Base-by-base conservation (phyloP, 2,888 invertebrate genomes). In the Caradrina kadenii region DNA sequence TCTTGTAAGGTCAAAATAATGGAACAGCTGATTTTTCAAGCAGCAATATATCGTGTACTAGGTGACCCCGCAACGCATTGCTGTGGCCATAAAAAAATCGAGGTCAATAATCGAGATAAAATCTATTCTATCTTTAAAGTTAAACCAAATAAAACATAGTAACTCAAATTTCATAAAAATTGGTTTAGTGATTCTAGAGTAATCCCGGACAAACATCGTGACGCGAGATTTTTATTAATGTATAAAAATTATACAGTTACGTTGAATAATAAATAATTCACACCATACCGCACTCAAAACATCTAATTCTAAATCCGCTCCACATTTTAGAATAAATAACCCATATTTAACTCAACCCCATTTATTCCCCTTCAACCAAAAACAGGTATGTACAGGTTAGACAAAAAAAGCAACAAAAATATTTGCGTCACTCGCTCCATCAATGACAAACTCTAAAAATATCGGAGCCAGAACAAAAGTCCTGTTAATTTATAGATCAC, bases 401-500 rank as follows among this genome's bases (percentile, higher is more conserved):
- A 61, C 50, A 67, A 67, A 60, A 69, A 80, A 53, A 56, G 26
- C 17, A 56, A 70, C 75, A 73, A 82, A 82, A 80, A 86, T 83
- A 84, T 83, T 80, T 73, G 76, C 81, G 80, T 79, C 73, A 73
- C 77, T 73, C 73, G 75, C 73, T 80, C 79, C 82, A 83, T 80
- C 79, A 80, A 78, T 69, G 82, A 82, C 76, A 76, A 63, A 74
- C 63, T 76, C 64, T 81, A 84, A 85, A 79, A 84, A 81, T 79
- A 86, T 72, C 82, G 75, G 71, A 69, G 68, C 68, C 83, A 81
- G 88, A 85, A 89, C 90, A 89, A 88, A 89, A 85, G 81, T 76
- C 70, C 76, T 71, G 75, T 86, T 89, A 88, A 90, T 90, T 90
- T 90, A 91, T 91, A 86, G 89, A 90, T 90, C 87, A 76, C 81